Evolutionary conservation across 2,797 vertebrate genomes (phyloP), one percentile per base, ranked within the genome.

Genomic region (Falco biarmicus): DNA sequence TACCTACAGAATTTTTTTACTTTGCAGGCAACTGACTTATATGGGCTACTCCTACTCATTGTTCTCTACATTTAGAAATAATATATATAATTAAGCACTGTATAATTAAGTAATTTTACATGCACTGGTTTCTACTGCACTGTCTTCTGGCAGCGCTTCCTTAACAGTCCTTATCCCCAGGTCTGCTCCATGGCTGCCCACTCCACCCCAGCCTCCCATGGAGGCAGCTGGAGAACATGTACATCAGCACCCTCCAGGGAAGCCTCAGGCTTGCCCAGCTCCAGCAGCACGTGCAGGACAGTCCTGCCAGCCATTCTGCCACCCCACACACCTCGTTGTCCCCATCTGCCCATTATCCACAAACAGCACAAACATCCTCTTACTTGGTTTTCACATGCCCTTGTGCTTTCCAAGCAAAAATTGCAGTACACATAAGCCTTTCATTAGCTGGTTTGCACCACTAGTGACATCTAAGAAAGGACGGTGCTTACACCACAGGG

Each of bases 41-140:
- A 80, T 41, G 41, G 88, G 80, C 89, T 97, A 93, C 97, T 97
- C 96, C 95, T 95, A 87, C 96, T 96, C 97, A 95, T 89, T 95
- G 93, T 90, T 97, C 96, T 97, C 91, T 81, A 60, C 61, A 43
- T 81, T 90, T 90, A 97, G 84, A 88, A 70, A 92, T 66, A 92
- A 93, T 93, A 90, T 90, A 92, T 96, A 73, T 87, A 94, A 96
- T 89, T 87, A 94, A 87, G 74, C 41, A 79, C 57, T 57, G 9
- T 90, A 39, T 93, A 94, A 95, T 96, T 91, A 95, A 77, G 48
- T 60, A 80, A 61, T 60, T 91, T 88, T 83, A 71, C 65, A 78
- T 47, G 79, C 64, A 53, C 3, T 87, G 56, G 57, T 91, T 95
- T 91, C 69, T 69, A 81, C 57, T 74, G 84, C 64, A 64, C 32